Base-by-base conservation (phyloP, 2,797 vertebrate species). In the Eutrigla gurnardus region DNA sequence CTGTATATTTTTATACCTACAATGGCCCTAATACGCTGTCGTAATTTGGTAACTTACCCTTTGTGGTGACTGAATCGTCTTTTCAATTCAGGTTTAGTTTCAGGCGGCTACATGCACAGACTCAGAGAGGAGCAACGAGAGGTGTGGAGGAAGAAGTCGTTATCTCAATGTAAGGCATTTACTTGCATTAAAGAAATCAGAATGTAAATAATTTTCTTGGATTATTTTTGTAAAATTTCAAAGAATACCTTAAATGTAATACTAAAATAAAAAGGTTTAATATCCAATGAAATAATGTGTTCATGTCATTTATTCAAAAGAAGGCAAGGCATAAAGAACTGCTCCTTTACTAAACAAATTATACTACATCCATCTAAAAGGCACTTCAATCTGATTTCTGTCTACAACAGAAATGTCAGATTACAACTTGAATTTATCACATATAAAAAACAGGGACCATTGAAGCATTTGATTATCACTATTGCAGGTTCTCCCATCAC, bases 221-320 rank as follows among this genome's bases (percentile, higher is more conserved):
- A 89, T 86, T 91, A 89, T 91, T 91, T 92, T 93, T 91, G 82
- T 89, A 87, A 88, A 85, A 78, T 72, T 83, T 71, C 12, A 82
- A 79, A 80, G 49, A 81, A 78, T 80, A 86, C 73, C 75, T 83
- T 82, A 54, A 82, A 88, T 86, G 78, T 88, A 71, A 84, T 70
- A 84, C 64, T 82, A 62, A 78, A 91, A 88, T 88, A 89, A 85
- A 92, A 25, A 86, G 67, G 76, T 89, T 90, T 85, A 84, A 77
- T 86, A 88, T 77, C 59, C 72, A 84, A 87, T 80, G 50, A 78
- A 68, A 61, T 69, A 0, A 65, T 39, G 58, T 68, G 45, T 63
- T 55, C 39, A 52, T 70, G 64, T 68, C 47, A 33, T 63, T 78
- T 13, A 32, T 55, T 55, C 6, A 55, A 79, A 53, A 68, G 4